phyloP scores from a whole-genome alignment of 2,888 invertebrate genomes.

The Cenopis cana region DNA sequence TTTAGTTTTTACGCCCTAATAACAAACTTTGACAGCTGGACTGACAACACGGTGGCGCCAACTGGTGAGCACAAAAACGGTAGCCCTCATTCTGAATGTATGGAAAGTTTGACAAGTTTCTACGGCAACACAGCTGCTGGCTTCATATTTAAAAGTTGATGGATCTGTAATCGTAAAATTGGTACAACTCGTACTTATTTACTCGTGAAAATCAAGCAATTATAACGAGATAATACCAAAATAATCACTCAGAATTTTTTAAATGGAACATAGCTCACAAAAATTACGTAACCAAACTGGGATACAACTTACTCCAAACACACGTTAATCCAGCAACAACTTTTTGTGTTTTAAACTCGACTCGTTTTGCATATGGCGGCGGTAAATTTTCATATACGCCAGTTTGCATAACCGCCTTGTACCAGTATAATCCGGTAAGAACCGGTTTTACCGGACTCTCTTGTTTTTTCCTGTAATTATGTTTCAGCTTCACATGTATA shows the following conservation, averaged over 20 bases:
- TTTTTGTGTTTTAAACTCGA: constrained; percentile 39
- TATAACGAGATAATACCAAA: background rate
- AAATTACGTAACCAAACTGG: background rate
- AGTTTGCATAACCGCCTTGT: constrained; percentile 39
- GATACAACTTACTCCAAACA: constrained; percentile 13
- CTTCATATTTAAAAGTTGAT: too few relatives aligned
- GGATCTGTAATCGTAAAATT: too few relatives aligned
- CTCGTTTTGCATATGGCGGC: constrained; percentile 34
- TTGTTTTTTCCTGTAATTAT: constrained; percentile 39
- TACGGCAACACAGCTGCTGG: too few relatives aligned
- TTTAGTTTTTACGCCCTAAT: too few relatives aligned
- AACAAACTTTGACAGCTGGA: too few relatives aligned
- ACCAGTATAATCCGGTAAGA: constrained; percentile 43
- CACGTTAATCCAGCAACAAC: constrained; percentile 24
- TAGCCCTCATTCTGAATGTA: too few relatives aligned
- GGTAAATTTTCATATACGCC: constrained; percentile 41
- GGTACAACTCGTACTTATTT: background rate
- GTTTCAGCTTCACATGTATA: constrained; percentile 23
- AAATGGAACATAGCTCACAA: background rate
- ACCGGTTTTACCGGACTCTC: constrained; percentile 39
- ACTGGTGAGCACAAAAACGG: too few relatives aligned
- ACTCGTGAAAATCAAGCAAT: background rate
- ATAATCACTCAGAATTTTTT: background rate
- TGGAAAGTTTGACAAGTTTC: too few relatives aligned
- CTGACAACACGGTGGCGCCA: too few relatives aligned